Base-by-base conservation (phyloP, 2,888 invertebrate species). In the Hemaris fuciformis region DNA sequence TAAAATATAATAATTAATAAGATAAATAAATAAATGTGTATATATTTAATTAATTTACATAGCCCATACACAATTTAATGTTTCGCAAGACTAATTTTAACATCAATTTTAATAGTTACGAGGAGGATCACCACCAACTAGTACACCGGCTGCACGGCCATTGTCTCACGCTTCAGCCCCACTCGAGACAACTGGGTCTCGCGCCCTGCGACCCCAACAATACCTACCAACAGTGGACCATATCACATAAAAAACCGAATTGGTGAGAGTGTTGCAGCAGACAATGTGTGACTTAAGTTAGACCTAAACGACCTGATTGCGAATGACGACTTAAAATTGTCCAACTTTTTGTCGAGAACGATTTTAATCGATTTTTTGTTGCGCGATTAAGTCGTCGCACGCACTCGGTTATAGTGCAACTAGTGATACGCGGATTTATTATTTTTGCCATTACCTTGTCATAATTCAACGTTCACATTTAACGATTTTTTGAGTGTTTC, bases 181-280 rank as follows among this genome's bases (percentile, higher is more conserved):
- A 96, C 81, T 95, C 96, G 15, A 94, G 95, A 27, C 95, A 96
- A 65, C 86, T 98, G 1, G 95, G 95, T 18, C 89, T 98, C 42
- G 95, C 96, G 80, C 95, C 96, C 1, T 99, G 98, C 85, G 97
- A 98, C 86, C 89, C 94, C 38, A 95, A 96, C 77, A 97, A 98
- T 83, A 95, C 96, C 22, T 97, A 96, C 88, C 98, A 98, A 79
- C 96, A 98, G 79, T 98, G 98, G 98, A 93, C 93, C 62, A 97
- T 98, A 83, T 59, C 79, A 0, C 84, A 88, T 66, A 80, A 79
- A 57, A 83, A 84, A 60, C 87, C 88, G 4, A 83, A 81, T 66
- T 89, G 88, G 89, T 88, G 87, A 88, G n/a, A 76, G 66, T 68
- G 62, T 64, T 73, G n/a, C 38, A 38, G 13, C 38, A 70, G 70